Conservation (phyloP, 1,140 invertebrate species). For the Magallana ariakensis region DNA sequence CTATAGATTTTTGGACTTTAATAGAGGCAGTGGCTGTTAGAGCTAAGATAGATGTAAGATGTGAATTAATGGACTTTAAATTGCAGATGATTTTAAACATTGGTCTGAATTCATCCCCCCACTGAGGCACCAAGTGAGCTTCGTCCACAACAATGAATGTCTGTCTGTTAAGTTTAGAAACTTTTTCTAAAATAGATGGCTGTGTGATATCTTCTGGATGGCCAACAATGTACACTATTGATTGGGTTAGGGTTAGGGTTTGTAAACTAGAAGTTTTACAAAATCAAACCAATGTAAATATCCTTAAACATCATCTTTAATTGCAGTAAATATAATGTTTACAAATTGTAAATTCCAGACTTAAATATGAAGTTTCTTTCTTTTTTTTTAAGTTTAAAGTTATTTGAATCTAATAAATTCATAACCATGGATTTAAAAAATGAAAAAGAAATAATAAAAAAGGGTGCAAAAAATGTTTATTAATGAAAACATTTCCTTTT, state of each 20-base stretch:
- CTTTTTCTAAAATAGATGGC: too few species aligned
- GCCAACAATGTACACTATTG: too few species aligned
- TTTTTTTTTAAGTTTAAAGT: neutral
- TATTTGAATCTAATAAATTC: neutral
- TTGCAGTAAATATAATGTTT: constrained; percentile 26
- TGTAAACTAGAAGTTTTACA: constrained; percentile 4
- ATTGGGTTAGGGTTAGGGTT: too few species aligned
- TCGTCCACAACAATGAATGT: too few species aligned
- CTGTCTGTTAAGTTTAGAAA: too few species aligned
- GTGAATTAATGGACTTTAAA: too few species aligned
- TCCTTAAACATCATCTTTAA: neutral
- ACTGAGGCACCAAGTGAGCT: too few species aligned
- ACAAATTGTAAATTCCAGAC: neutral
- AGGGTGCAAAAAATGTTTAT: neutral
- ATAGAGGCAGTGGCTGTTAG: too few species aligned
- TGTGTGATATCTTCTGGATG: too few species aligned
- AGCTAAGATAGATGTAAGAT: too few species aligned
- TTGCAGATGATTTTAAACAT: too few species aligned
- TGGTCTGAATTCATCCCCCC: too few species aligned
- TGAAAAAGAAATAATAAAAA: neutral
- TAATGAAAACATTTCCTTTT: neutral
- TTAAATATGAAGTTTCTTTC: neutral
- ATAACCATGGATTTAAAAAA: neutral
- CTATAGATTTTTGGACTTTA: neutral
- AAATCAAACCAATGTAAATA: neutral